Evolutionary conservation across 2,113 vertebrate species (phyloP).

Genomic region (Coryphaenoides rupestris): DNA sequence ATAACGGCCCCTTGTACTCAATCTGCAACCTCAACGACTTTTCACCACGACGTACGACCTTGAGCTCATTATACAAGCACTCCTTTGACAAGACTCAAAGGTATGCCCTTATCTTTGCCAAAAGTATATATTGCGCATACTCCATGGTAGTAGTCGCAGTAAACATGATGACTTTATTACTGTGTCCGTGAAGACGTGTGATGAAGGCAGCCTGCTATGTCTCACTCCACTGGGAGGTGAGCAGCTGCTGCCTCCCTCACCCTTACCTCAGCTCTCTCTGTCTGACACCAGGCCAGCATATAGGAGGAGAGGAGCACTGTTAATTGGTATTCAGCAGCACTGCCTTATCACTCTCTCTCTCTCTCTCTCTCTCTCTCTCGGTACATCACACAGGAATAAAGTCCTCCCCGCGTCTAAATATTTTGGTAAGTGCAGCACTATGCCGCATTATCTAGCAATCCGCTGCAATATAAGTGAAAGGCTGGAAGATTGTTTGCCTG

Average conservation of each 20-base stretch:
- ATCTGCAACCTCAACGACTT: too few species aligned
- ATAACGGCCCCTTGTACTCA: too few species aligned
- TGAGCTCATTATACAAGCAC: too few species aligned
- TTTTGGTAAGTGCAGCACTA: conserved; percentile 19
- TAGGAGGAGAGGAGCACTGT: neutral
- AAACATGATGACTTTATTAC: neutral
- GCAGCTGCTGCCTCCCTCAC: conserved; percentile 8
- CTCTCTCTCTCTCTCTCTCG: conserved; percentile 19
- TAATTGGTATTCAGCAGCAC: conserved; percentile 14
- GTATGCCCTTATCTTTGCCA: too few species aligned
- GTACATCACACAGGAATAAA: conserved; percentile 19
- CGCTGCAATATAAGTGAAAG: neutral
- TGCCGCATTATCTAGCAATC: conserved; percentile 6
- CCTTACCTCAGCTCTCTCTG: conserved; percentile 13
- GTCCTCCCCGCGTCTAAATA: conserved; percentile 17
- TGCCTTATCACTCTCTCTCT: conserved; percentile 6
- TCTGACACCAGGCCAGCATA: neutral
- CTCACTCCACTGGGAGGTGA: conserved; percentile 5
- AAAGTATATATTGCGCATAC: too few species aligned
- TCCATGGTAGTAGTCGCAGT: too few species aligned
- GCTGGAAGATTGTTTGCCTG: conserved; percentile 1
- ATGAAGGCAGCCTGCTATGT: neutral
- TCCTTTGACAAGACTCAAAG: too few species aligned
- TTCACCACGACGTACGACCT: too few species aligned
- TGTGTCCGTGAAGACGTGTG: neutral